Evolutionary conservation across 2,113 vertebrate genomes (phyloP).

Genomic region (Columbina picui): DNA sequence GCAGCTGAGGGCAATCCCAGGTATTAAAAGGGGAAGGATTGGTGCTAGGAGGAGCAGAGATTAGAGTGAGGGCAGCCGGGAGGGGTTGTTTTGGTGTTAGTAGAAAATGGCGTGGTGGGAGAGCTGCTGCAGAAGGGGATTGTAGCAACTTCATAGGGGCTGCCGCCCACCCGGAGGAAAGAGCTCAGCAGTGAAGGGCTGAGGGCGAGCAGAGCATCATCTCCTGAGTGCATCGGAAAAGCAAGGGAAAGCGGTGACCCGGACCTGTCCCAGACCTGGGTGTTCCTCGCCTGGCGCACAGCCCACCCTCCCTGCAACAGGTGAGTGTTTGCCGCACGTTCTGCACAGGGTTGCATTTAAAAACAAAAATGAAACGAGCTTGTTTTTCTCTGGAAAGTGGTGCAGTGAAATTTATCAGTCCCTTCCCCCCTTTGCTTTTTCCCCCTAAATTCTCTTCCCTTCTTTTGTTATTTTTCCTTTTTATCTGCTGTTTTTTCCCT

Average conservation of each 20-base stretch:
- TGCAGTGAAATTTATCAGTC: neutral
- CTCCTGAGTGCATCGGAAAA: neutral
- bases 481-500: neutral
- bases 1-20: neutral
- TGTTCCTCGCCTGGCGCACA: too few species aligned
- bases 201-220: neutral
- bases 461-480: neutral
- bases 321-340: neutral
- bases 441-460: neutral
- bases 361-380: neutral
- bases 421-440: neutral
- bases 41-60: neutral
- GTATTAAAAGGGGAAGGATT: neutral
- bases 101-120: neutral
- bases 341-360: neutral
- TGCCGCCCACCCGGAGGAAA: neutral
- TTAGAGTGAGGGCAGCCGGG: neutral
- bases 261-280: neutral
- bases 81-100: neutral
- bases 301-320: neutral
- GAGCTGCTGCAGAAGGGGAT: neutral
- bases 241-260: neutral
- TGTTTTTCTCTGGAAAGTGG: neutral
- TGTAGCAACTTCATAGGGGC: rapidly evolving
- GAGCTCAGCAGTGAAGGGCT: neutral